phyloP scores from a whole-genome alignment of 1,140 invertebrate species.

The Delia radicum region DNA sequence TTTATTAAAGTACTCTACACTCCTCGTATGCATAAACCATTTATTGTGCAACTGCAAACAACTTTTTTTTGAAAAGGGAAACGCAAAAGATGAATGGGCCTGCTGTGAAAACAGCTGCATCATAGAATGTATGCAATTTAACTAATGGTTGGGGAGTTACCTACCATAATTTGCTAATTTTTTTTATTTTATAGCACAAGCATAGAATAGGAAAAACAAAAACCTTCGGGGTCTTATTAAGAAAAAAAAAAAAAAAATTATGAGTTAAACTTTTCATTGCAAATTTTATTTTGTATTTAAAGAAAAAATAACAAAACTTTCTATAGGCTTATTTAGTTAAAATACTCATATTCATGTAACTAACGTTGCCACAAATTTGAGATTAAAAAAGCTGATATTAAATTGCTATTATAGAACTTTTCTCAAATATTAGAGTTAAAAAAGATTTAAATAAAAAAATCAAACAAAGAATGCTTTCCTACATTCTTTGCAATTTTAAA shows the following conservation, averaged over 20 bases:
- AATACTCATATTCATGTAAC: too few species aligned
- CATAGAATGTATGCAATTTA: slow-evolving; percentile 11
- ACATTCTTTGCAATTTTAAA: too few species aligned
- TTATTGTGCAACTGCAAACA: background rate
- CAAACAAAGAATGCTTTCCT: too few species aligned
- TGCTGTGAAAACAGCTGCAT: slow-evolving; percentile 10
- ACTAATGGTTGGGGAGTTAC: slow-evolving; percentile 18
- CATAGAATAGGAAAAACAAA: background rate
- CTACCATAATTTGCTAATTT: slow-evolving; percentile 20
- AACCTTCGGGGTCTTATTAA: background rate
- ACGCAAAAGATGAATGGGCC: background rate
- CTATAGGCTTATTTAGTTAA: too few species aligned
- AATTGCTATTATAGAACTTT: too few species aligned
- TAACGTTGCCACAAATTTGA: too few species aligned
- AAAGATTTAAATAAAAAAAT: too few species aligned
- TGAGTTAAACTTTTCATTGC: background rate
- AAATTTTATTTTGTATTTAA: background rate
- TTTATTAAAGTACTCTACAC: background rate
- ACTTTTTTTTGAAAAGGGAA: background rate
- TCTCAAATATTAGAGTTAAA: too few species aligned
- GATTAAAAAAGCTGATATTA: too few species aligned
- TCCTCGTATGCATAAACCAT: background rate
- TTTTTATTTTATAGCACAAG: background rate
- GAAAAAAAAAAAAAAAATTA: too few species aligned
- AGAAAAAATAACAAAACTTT: too few species aligned